Conservation (phyloP, 2,888 invertebrate species). For the Cistogaster globosa region DNA sequence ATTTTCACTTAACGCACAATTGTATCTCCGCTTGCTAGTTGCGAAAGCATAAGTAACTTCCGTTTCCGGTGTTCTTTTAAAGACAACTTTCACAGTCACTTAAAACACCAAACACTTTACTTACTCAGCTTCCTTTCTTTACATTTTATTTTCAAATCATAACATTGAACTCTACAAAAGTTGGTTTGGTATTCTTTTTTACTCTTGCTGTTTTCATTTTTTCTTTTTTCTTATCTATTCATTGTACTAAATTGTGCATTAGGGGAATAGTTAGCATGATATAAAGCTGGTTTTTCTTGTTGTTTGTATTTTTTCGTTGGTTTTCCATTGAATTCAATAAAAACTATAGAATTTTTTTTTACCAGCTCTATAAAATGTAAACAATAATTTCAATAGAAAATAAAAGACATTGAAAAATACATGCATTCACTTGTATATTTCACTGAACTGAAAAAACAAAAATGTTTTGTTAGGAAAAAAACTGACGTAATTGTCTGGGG, state of each 20-base stretch:
- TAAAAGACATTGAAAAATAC: background rate
- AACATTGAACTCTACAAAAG: slow-evolving; percentile 8
- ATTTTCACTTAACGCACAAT: too few relatives aligned
- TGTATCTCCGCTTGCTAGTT: slow-evolving; percentile 18
- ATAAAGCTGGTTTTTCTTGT: slow-evolving; percentile 5
- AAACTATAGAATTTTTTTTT: slow-evolving; percentile 12
- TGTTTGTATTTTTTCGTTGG: background rate
- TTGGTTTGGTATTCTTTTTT: slow-evolving; percentile 14
- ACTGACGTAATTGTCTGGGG: background rate
- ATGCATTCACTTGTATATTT: slow-evolving; percentile 2
- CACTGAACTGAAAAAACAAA: slow-evolving; percentile 8
- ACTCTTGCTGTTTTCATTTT: background rate
- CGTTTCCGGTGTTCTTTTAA: slow-evolving; percentile 49
- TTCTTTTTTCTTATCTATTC: background rate
- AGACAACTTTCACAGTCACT: background rate
- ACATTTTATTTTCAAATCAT: slow-evolving; percentile 29
- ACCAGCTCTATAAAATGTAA: slow-evolving; percentile 20
- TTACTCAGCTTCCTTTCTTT: background rate
- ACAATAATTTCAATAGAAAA: slow-evolving; percentile 13
- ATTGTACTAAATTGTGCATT: slow-evolving; percentile 3
- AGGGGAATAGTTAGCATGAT: slow-evolving; percentile 2
- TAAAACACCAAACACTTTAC: background rate
- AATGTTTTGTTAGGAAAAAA: slow-evolving; percentile 22
- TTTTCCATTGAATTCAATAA: background rate
- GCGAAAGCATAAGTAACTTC: slow-evolving; percentile 47